Conservation (phyloP, 1,140 invertebrate species). For the Triops cancriformis region DNA sequence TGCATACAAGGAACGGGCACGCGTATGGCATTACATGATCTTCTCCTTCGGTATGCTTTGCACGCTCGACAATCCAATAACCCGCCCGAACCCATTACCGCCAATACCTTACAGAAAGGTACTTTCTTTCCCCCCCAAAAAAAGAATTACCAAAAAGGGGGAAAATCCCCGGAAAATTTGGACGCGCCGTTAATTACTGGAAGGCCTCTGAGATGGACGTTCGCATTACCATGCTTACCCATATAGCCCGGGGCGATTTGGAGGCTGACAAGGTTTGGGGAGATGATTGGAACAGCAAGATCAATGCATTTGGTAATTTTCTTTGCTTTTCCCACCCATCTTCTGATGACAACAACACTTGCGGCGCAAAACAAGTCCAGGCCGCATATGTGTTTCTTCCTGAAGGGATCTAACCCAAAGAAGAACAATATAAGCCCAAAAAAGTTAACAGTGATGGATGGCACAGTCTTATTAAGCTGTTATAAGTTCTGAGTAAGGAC, state of each 20-base stretch:
- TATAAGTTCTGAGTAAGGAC: neutral
- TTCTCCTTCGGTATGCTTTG: neutral
- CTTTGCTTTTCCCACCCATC: neutral
- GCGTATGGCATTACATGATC: neutral
- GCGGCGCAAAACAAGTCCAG: neutral
- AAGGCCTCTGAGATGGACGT: too few species aligned
- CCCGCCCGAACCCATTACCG: neutral
- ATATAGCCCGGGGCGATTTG: neutral
- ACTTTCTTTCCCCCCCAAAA: neutral
- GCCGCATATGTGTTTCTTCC: neutral
- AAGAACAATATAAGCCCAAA: neutral
- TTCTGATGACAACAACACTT: neutral
- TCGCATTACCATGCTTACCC: too few species aligned
- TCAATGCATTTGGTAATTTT: conserved; percentile 10
- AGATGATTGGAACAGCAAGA: neutral
- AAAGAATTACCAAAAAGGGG: neutral
- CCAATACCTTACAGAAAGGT: neutral
- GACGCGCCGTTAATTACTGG: too few species aligned
- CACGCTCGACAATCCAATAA: conserved; percentile 11
- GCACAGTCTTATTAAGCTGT: neutral
- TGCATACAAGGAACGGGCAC: neutral
- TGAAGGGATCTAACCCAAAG: neutral
- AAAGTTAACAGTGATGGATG: neutral
- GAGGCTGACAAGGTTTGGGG: neutral
- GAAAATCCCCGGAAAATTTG: neutral